These are phyloP conservation scores for Micronycteris hirsuta DNA, from an alignment of 2,113 vertebrate species.

Conservation along the genomic window DNA sequence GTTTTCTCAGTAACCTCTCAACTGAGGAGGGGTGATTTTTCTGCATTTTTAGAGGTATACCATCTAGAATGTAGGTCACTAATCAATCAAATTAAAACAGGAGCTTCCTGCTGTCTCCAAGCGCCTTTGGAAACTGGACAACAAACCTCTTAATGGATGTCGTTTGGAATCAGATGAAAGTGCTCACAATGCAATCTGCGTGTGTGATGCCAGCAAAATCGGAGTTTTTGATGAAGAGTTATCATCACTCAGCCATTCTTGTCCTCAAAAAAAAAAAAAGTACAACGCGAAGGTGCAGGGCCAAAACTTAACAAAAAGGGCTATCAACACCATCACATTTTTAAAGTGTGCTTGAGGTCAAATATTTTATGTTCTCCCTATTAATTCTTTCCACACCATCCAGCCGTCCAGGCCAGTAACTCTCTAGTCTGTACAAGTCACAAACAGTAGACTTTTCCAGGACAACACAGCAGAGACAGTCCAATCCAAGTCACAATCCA, in stretches of 20 bases:
- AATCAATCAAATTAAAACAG: conserved; percentile 58
- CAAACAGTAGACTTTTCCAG: background rate
- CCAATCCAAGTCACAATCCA: background rate
- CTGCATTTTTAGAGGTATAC: background rate
- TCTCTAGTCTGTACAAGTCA: background rate
- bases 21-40: background rate
- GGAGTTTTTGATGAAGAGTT: conserved; percentile 60
- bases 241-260: conserved; percentile 63
- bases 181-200: background rate
- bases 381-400: conserved; percentile 49
- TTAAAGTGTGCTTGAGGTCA: conserved; percentile 42
- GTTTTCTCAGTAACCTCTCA: background rate
- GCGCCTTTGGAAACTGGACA: conserved; percentile 62
- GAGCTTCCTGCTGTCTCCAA: conserved; percentile 12
- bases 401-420: background rate
- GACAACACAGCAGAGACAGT: background rate
- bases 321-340: conserved; percentile 57
- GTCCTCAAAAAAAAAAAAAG: background rate
- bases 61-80: conserved; percentile 55
- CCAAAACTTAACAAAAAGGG: conserved; percentile 59
- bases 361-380: conserved; percentile 6
- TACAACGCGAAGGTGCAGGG: background rate
- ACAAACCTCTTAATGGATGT: conserved; percentile 62
- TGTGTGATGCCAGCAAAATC: conserved; percentile 45
- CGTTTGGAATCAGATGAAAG: conserved; percentile 47